phyloP scores from a whole-genome alignment of 2,797 vertebrate species.

The Loris lydekkerianus region DNA sequence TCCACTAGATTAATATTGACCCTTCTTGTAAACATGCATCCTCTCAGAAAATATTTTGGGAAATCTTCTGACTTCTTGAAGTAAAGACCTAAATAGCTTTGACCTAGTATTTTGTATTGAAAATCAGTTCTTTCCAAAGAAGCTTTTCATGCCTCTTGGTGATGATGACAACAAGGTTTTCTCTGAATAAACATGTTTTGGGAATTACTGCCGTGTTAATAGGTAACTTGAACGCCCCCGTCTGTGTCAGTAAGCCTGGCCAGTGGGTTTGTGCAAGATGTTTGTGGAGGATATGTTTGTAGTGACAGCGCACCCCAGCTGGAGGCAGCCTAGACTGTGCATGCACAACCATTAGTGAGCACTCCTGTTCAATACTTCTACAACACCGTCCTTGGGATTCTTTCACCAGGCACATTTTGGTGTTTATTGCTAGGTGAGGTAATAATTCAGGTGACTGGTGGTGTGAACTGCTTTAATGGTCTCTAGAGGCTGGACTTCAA shows the following conservation, averaged over 20 bases:
- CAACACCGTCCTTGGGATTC: neutral
- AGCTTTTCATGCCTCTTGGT: neutral
- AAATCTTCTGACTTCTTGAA: conserved; percentile 63
- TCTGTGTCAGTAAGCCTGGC: neutral
- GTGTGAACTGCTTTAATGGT: neutral
- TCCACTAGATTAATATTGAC: conserved; percentile 60
- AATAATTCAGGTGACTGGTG: neutral
- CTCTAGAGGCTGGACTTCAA: neutral
- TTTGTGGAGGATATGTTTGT: neutral
- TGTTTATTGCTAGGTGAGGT: neutral
- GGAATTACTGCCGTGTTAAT: neutral
- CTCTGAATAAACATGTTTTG: conserved; percentile 28
- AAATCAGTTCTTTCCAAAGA: conserved; percentile 55
- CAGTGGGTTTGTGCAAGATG: neutral
- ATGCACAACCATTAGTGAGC: fast-evolving
- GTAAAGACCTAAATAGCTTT: conserved; percentile 11
- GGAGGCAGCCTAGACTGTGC: fast-evolving
- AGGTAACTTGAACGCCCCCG: neutral
- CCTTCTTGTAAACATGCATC: conserved; percentile 27
- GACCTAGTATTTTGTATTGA: neutral
- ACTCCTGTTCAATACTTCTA: neutral
- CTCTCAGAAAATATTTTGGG: conserved; percentile 61
- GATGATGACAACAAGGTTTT: conserved; percentile 6
- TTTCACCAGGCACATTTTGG: neutral
- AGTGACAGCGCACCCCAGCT: neutral